These are phyloP conservation scores for Troides oblongomaculatus DNA, from an alignment of 2,888 invertebrate genomes.

Conservation along the genomic window DNA sequence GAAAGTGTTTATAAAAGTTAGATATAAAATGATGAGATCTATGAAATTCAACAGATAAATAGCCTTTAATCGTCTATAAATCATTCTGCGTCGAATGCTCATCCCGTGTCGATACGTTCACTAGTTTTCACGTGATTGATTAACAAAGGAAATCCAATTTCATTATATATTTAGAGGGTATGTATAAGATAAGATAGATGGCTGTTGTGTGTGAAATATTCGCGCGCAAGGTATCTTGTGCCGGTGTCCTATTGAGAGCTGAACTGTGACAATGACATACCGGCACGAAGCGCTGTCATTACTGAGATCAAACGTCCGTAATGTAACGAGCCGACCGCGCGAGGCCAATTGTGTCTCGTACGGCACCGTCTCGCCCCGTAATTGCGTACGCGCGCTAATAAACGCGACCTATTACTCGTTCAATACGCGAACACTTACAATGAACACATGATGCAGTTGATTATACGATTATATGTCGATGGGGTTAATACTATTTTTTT, in stretches of 20 bases:
- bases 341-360: conserved; percentile 23
- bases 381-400: conserved; percentile 33
- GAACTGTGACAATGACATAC: conserved; percentile 16
- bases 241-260: background rate
- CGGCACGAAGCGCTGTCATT: conserved; percentile 31
- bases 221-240: background rate
- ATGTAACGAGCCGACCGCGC: conserved; percentile 21
- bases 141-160: too few species aligned
- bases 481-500: background rate
- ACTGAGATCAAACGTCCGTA: conserved; percentile 37
- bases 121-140: too few species aligned
- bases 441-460: background rate
- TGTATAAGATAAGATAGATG: too few species aligned
- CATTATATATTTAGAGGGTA: too few species aligned
- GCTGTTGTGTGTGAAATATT: background rate
- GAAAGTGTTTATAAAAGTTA: too few species aligned
- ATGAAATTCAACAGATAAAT: too few species aligned
- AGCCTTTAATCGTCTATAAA: too few species aligned
- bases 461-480: background rate
- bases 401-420: conserved; percentile 12
- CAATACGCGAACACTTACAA: conserved; percentile 5
- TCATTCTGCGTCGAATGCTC: too few species aligned
- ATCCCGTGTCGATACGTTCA: too few species aligned
- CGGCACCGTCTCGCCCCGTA: conserved; percentile 34
- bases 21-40: too few species aligned